Percentiles rank a stretch among this genome's conserved stretches.
Conservation (phyloP, 2,888 invertebrate species). For the Cephus pygmeus region DNA sequence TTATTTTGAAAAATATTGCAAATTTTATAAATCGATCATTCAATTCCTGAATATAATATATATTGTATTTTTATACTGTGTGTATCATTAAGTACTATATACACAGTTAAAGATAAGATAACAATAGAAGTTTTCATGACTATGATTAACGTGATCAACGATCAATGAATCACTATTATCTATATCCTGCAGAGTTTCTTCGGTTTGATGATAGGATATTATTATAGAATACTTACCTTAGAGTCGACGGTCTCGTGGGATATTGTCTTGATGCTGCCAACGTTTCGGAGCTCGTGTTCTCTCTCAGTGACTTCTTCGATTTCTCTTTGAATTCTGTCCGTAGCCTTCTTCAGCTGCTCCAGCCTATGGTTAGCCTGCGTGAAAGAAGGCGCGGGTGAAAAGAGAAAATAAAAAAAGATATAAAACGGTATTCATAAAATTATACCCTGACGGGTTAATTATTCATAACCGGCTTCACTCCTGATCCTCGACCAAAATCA, state of each 20-base stretch:
- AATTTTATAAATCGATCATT: no score
- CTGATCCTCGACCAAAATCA: not conserved
- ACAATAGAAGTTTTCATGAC: not conserved
- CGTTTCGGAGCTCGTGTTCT: slow-evolving; percentile 82
- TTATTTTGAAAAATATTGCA: not conserved
- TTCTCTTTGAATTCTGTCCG: slow-evolving; percentile 85
- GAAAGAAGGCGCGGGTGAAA: not conserved
- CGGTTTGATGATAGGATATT: not conserved
- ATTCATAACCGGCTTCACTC: not conserved
- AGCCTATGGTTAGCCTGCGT: slow-evolving; percentile 71
- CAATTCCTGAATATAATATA: not conserved
- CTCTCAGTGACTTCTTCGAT: slow-evolving; percentile 87
- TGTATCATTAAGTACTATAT: not conserved
- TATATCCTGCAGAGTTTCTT: not conserved
- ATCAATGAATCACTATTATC: not conserved
- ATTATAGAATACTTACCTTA: slow-evolving; percentile 49
- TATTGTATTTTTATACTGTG: not conserved
- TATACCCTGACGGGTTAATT: not conserved
- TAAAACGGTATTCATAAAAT: not conserved
- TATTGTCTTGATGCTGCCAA: slow-evolving; percentile 69
- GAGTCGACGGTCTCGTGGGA: slow-evolving; percentile 70
- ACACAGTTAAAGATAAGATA: not conserved
- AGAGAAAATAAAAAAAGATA: not conserved
- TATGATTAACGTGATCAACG: not conserved
- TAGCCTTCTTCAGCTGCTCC: slow-evolving; percentile 75